A percentile compares a stretch with the other conserved stretches of the same genome.
phyloP scores from a whole-genome alignment of 2,888 invertebrate species.

The Labia minor region DNA sequence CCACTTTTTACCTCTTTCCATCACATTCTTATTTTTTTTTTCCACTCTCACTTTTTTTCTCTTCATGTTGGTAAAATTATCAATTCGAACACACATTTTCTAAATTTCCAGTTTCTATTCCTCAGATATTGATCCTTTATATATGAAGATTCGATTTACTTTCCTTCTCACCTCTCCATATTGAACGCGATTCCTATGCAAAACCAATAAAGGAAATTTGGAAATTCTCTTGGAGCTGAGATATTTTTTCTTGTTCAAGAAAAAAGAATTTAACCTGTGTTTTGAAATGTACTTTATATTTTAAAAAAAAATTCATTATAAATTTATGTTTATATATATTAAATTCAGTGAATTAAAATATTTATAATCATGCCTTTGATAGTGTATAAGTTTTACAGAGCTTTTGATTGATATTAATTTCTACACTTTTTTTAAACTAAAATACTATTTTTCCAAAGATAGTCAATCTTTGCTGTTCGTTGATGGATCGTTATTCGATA shows the following conservation, averaged over 20 bases:
- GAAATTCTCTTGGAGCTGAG: neutral
- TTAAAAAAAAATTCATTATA: no score
- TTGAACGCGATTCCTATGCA: neutral
- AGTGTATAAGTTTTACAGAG: no score
- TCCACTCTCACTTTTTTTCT: neutral
- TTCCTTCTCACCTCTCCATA: neutral
- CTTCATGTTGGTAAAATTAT: no score
- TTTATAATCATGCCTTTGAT: no score
- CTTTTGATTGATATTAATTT: no score
- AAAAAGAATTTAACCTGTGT: neutral
- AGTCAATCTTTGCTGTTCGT: no score
- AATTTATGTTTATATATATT: no score
- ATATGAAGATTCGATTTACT: constrained; percentile 1
- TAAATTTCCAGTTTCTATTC: constrained; percentile 4
- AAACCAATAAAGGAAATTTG: neutral
- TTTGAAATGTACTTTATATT: no score
- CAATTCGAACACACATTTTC: neutral
- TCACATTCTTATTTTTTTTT: neutral
- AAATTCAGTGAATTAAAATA: no score
- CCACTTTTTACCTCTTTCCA: neutral
- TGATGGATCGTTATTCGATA: no score
- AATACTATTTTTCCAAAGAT: no score
- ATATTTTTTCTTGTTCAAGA: neutral
- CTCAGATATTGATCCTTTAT: neutral
- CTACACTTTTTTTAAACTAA: no score